These are phyloP conservation scores for Bombylius discolor DNA, from an alignment of 2,888 invertebrate species.

Conservation along the genomic window DNA sequence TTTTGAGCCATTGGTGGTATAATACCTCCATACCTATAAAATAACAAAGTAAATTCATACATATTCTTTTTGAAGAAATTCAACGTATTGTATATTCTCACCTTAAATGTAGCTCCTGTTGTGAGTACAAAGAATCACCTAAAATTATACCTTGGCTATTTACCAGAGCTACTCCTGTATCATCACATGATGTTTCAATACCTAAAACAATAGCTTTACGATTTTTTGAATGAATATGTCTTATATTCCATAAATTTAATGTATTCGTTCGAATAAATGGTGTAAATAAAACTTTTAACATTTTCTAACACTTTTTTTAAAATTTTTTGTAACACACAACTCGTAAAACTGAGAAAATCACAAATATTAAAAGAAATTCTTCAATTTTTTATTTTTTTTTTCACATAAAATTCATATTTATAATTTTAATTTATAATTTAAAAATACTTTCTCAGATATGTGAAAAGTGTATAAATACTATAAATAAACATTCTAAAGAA, in stretches of 20 bases:
- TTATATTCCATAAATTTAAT: neutral
- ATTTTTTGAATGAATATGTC: neutral
- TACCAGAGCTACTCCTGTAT: conserved; percentile 86
- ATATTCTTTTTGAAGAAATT: neutral
- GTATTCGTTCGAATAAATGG: no score
- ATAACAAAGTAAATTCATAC: neutral
- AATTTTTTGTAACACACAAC: no score
- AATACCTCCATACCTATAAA: conserved; percentile 50
- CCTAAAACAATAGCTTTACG: conserved; percentile 51
- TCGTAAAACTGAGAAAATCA: no score
- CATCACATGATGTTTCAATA: conserved; percentile 96
- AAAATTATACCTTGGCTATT: conserved; percentile 55
- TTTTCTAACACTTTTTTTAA: no score
- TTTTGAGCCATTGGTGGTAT: conserved; percentile 76
- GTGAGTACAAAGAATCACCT: conserved; percentile 71
- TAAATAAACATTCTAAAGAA: no score
- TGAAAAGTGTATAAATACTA: no score
- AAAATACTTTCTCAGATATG: no score
- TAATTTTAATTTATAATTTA: no score
- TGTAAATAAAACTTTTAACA: no score
- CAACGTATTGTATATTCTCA: conserved; percentile 25
- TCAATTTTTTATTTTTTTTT: no score
- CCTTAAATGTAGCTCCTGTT: conserved; percentile 61
- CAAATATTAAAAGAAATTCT: no score
- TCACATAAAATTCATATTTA: no score